Conservation (phyloP, 1,140 invertebrate species). For the Drosophila littoralis region DNA sequence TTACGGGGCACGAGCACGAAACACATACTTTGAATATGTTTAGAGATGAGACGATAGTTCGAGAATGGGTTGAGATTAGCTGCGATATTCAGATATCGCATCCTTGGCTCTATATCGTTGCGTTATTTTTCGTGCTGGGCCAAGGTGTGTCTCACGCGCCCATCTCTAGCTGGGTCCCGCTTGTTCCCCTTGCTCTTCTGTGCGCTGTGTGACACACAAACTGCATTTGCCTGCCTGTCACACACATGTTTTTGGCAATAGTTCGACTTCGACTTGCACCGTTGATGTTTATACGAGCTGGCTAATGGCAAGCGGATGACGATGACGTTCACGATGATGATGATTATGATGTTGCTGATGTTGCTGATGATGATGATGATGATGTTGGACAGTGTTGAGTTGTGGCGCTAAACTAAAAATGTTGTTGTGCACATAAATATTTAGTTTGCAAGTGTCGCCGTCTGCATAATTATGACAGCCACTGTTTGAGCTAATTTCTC, state of each 20-base stretch:
- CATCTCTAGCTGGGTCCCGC: too few relatives aligned
- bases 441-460: constrained; percentile 2
- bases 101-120: too few relatives aligned
- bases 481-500: constrained; percentile 22
- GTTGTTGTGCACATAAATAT: constrained; percentile 2
- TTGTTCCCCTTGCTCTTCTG: too few relatives aligned
- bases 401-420: constrained; percentile 1
- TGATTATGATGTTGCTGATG: constrained; percentile 3
- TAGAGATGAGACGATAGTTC: too few relatives aligned
- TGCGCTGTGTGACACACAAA: constrained; percentile 14
- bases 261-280: constrained; percentile 11
- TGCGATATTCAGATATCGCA: too few relatives aligned
- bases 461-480: constrained; percentile 26
- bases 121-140: too few relatives aligned
- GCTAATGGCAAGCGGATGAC: constrained; percentile 44
- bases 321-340: constrained; percentile 12
- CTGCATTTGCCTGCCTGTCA: constrained; percentile 40
- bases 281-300: constrained; percentile 49
- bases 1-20: too few relatives aligned
- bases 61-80: too few relatives aligned
- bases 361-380: neutral
- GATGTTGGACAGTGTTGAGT: neutral
- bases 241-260: constrained; percentile 39
- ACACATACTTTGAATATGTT: too few relatives aligned
- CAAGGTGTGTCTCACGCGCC: too few relatives aligned